Conservation (phyloP, 2,113 vertebrate genomes). For the Gambusia holbrooki region DNA sequence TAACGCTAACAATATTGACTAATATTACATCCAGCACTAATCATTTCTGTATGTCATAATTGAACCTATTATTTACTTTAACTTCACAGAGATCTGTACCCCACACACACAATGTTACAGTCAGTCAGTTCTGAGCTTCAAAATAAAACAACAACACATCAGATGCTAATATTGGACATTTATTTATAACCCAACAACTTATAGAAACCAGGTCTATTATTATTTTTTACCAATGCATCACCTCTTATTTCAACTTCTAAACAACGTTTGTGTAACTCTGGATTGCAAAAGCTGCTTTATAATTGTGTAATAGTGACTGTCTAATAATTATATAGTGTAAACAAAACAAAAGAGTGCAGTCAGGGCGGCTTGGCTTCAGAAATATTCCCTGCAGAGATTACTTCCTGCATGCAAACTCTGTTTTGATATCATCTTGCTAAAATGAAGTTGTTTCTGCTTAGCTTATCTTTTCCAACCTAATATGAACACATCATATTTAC, state of each 20-base stretch:
- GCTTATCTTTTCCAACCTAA: background rate
- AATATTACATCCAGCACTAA: too few species aligned
- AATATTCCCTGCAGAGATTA: background rate
- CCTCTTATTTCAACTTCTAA: too few species aligned
- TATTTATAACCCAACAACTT: background rate
- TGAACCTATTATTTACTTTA: too few species aligned
- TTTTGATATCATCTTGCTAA: background rate
- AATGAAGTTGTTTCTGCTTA: background rate
- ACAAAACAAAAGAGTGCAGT: background rate
- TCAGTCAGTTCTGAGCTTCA: too few species aligned
- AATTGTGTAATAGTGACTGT: too few species aligned
- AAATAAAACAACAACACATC: too few species aligned
- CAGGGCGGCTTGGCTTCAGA: background rate
- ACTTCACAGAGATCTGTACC: too few species aligned
- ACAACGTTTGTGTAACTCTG: too few species aligned
- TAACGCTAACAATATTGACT: too few species aligned
- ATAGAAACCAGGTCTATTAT: background rate
- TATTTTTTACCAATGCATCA: background rate
- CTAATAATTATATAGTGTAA: background rate
- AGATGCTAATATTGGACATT: background rate
- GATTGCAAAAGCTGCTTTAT: too few species aligned
- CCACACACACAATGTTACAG: too few species aligned
- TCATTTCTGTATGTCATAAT: too few species aligned
- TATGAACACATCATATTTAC: background rate
- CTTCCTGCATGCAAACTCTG: background rate